Evolutionary conservation across 53 echinoderm and acorn worm genomes (phyloP).

Genomic region (Paracentrotus lividus): DNA sequence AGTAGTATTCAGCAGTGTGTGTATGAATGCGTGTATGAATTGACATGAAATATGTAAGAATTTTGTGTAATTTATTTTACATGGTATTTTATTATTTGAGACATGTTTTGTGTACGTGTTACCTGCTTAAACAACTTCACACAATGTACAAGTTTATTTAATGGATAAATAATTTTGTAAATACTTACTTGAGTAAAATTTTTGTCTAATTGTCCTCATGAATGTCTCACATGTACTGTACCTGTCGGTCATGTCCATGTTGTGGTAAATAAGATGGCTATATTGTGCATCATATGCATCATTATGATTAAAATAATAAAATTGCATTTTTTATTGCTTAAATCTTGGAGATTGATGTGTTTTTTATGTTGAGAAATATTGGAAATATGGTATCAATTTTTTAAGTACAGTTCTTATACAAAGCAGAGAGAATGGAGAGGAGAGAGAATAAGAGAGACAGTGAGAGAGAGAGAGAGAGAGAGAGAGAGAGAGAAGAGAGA

Average conservation of each 20-base stretch:
- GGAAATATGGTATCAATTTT: background rate
- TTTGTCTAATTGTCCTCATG: background rate
- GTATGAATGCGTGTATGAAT: background rate
- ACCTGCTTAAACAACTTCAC: no score
- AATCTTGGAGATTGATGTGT: background rate
- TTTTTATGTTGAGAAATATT: background rate
- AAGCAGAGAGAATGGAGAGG: no score
- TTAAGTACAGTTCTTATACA: background rate
- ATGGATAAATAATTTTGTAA: background rate
- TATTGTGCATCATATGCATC: constrained; percentile 46
- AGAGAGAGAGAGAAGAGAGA: background rate
- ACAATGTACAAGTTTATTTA: background rate
- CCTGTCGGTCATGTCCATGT: background rate
- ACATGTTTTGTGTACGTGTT: background rate
- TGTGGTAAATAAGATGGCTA: constrained; percentile 50
- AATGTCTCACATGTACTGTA: background rate
- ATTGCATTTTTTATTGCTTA: background rate
- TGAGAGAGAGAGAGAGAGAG: background rate
- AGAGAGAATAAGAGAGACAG: background rate
- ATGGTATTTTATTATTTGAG: background rate
- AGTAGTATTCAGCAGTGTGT: background rate
- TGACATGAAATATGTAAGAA: background rate
- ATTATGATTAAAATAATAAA: background rate
- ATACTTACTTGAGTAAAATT: background rate
- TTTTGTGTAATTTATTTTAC: background rate